These are phyloP conservation scores for Tiaroga cobitis DNA, from an alignment of 2,797 vertebrate species.

Conservation along the genomic window DNA sequence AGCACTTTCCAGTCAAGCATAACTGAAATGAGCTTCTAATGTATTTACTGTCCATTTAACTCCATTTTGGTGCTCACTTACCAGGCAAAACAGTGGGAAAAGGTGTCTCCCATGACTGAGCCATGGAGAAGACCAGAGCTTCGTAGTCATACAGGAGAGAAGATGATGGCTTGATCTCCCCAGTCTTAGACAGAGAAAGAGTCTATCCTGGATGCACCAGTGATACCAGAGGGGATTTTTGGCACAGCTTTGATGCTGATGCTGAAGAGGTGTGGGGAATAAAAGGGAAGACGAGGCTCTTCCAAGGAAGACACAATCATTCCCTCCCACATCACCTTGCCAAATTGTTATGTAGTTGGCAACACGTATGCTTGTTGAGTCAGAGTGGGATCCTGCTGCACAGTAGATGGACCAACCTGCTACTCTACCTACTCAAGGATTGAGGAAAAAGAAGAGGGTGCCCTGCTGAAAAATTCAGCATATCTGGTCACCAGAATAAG, in stretches of 20 bases:
- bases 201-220: background rate
- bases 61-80: background rate
- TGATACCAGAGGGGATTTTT: background rate
- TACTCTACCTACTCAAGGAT: background rate
- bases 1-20: conserved; percentile 8
- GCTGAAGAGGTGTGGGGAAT: background rate
- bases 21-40: background rate
- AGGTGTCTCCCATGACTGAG: background rate
- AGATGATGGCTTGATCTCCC: background rate
- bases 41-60: conserved; percentile 2
- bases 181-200: background rate
- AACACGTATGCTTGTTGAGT: background rate
- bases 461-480: background rate
- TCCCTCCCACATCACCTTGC: no score
- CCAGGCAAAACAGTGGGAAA: background rate
- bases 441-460: background rate
- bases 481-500: background rate
- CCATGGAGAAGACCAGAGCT: background rate
- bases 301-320: background rate
- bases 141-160: background rate
- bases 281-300: background rate
- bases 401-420: background rate
- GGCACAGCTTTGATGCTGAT: background rate
- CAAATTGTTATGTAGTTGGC: background rate
- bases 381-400: background rate